Evolutionary conservation across 1,140 invertebrate genomes (phyloP).

Genomic region (Sarcophaga bullata): DNA sequence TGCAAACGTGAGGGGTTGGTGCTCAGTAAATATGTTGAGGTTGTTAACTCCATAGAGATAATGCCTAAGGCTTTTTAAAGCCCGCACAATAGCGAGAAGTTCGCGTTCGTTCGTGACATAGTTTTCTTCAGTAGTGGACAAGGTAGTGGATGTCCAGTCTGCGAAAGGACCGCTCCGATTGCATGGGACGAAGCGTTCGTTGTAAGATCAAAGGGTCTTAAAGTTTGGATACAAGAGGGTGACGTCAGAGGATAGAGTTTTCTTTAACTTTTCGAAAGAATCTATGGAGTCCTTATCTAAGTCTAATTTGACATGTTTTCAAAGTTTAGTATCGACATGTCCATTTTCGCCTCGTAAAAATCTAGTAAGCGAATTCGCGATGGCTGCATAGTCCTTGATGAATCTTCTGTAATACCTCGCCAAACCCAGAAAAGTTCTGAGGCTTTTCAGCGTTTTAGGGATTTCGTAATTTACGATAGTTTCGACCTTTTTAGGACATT

Average conservation of each 20-base stretch:
- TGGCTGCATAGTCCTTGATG: background rate
- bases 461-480: too few relatives aligned
- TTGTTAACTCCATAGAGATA: too few relatives aligned
- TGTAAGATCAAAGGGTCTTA: background rate
- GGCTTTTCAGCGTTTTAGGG: too few relatives aligned
- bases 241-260: background rate
- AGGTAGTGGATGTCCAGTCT: background rate
- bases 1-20: too few relatives aligned
- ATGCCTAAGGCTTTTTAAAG: too few relatives aligned
- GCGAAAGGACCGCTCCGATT: background rate
- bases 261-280: background rate
- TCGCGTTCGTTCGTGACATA: too few relatives aligned
- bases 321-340: background rate
- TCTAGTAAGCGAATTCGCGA: background rate
- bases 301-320: too few relatives aligned
- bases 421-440: background rate
- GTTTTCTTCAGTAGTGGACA: too few relatives aligned
- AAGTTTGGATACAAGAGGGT: too few relatives aligned
- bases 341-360: background rate
- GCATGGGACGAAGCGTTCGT: background rate
- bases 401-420: background rate
- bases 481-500: background rate
- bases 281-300: too few relatives aligned
- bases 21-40: too few relatives aligned
- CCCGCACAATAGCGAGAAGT: too few relatives aligned